These are phyloP conservation scores for Alectoris magna DNA, from an alignment of 2,797 vertebrate species.

Conservation along the genomic window DNA sequence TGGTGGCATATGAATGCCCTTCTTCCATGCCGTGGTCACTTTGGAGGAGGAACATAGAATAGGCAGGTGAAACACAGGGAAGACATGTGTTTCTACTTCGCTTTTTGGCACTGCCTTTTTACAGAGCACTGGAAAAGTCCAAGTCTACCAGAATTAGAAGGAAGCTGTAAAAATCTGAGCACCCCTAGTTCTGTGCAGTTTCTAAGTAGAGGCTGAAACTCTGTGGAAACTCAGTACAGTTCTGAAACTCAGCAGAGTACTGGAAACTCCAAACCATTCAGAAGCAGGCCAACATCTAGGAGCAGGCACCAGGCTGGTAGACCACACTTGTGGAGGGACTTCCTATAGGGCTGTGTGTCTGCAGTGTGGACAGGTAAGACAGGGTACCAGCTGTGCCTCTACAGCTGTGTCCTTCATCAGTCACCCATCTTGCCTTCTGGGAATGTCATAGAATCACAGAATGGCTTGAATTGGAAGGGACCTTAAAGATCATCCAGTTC, in stretches of 20 bases:
- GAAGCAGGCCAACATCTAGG: background rate
- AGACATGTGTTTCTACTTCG: conserved; percentile 5
- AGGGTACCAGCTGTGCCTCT: background rate
- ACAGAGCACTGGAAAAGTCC: background rate
- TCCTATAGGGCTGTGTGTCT: fast-evolving
- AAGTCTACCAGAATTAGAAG: background rate
- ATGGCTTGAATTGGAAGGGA: too few species aligned
- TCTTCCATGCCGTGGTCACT: background rate
- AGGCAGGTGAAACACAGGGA: background rate
- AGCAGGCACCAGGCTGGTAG: background rate
- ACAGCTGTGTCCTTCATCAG: background rate
- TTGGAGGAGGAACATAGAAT: background rate
- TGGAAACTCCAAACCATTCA: background rate
- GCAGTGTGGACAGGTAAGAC: background rate
- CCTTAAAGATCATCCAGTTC: too few species aligned
- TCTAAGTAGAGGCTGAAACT: background rate
- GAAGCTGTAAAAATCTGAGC: conserved; percentile 11
- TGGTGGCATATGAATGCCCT: background rate
- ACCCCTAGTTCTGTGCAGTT: background rate
- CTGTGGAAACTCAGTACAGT: background rate
- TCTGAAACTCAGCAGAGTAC: background rate
- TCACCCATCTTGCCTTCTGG: background rate
- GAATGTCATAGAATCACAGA: too few species aligned
- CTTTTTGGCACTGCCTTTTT: conserved; percentile 16
- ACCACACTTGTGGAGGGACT: background rate